These are phyloP conservation scores for Helicoverpa assulta DNA, from an alignment of 2,888 invertebrate genomes.

Conservation along the genomic window DNA sequence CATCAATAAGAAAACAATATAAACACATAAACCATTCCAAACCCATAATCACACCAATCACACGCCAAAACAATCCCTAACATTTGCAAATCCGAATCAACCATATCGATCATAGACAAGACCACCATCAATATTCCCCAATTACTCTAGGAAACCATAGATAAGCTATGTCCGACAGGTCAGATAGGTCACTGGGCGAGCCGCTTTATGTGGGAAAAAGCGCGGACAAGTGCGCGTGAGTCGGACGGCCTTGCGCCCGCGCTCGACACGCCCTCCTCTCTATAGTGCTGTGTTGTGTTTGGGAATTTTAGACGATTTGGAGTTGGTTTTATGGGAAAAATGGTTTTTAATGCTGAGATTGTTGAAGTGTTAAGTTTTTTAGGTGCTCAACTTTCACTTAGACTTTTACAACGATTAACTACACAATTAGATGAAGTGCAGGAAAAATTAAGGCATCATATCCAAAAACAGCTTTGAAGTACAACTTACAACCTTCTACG, in stretches of 20 bases:
- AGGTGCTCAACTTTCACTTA: no score
- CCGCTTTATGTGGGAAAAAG: constrained; percentile 61
- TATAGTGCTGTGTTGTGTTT: constrained; percentile 15
- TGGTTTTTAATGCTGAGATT: not conserved
- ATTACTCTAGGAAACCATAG: constrained; percentile 26
- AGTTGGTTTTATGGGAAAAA: not conserved
- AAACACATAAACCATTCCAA: not conserved
- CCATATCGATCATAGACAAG: constrained; percentile 25
- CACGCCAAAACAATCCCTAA: constrained; percentile 20
- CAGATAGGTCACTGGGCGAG: constrained; percentile 64
- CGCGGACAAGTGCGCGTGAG: constrained; percentile 65
- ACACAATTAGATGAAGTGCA: no score
- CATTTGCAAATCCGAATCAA: constrained; percentile 24
- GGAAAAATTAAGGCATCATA: no score
- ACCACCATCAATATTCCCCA: constrained; percentile 47
- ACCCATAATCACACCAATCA: constrained; percentile 23
- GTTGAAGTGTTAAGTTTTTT: no score
- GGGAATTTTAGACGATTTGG: constrained; percentile 4
- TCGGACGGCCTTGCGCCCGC: constrained; percentile 61
- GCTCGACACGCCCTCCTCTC: constrained; percentile 60
- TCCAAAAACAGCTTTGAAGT: no score
- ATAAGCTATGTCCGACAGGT: constrained; percentile 52
- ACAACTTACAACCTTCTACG: no score
- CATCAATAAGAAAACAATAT: not conserved
- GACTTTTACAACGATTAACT: no score